A percentile compares a stretch with the other conserved stretches of the same genome.
Evolutionary conservation across 1,140 invertebrate genomes (phyloP).

Genomic region (Dinoponera quadriceps): DNA sequence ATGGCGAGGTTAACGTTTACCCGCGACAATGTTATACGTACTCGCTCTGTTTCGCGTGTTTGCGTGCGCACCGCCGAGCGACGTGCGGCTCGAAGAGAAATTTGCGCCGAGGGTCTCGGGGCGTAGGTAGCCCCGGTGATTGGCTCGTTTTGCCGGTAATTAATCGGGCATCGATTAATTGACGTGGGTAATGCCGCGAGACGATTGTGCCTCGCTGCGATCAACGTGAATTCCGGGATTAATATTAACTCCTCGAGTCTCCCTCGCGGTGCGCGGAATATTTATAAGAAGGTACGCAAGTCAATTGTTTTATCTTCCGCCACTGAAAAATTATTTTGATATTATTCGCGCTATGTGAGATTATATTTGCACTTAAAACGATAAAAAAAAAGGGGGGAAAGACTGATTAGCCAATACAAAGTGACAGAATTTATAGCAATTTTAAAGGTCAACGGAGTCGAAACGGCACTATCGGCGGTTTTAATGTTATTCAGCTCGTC

Average conservation of each 20-base stretch:
- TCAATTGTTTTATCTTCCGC: too few relatives aligned
- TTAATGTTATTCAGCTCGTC: too few relatives aligned
- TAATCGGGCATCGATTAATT: constrained; percentile 65
- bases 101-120: constrained; percentile 48
- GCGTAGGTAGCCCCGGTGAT: constrained; percentile 32
- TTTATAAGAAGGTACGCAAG: too few relatives aligned
- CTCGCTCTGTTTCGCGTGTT: constrained; percentile 9
- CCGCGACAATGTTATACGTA: constrained; percentile 1
- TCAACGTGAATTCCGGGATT: not conserved
- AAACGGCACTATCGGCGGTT: too few relatives aligned
- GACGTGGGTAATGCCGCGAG: constrained; percentile 34
- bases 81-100: constrained; percentile 68
- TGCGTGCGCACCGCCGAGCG: constrained; percentile 55
- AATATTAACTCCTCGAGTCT: constrained; percentile 18
- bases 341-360: too few relatives aligned
- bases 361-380: too few relatives aligned
- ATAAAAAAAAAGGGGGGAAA: too few relatives aligned
- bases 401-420: too few relatives aligned
- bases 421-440: too few relatives aligned
- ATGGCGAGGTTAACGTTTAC: constrained; percentile 73
- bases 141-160: constrained; percentile 63
- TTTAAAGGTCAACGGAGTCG: too few relatives aligned
- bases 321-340: too few relatives aligned
- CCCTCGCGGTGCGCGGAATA: not conserved
- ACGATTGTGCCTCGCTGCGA: constrained; percentile 46